Conservation (phyloP, 2,888 invertebrate species). For the Lasiommata megera region DNA sequence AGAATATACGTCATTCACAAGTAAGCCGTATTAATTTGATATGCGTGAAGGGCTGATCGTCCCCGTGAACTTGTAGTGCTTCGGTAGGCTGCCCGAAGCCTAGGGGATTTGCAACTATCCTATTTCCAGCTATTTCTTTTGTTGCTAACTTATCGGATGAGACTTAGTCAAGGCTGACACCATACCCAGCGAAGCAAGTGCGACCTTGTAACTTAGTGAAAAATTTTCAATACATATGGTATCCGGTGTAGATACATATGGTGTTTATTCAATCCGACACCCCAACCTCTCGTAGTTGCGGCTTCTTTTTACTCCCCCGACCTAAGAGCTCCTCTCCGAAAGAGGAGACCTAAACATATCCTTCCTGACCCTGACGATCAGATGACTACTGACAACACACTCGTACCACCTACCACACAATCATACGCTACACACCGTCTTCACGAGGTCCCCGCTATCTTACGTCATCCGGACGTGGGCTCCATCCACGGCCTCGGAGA, state of each 20-base stretch:
- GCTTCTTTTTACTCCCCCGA: too few species aligned
- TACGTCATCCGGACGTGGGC: too few species aligned
- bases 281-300: too few species aligned
- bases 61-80: slow-evolving; percentile 48
- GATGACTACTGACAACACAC: too few species aligned
- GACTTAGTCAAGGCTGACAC: slow-evolving; percentile 21
- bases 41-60: slow-evolving; percentile 45
- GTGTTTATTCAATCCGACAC: too few species aligned
- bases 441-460: too few species aligned
- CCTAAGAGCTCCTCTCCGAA: too few species aligned
- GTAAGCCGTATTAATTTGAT: slow-evolving; percentile 55
- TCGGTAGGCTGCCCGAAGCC: slow-evolving; percentile 49
- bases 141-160: slow-evolving; percentile 21
- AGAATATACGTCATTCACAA: slow-evolving; percentile 31
- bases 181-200: slow-evolving; percentile 11
- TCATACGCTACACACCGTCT: too few species aligned
- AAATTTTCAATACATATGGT: not conserved
- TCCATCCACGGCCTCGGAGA: too few species aligned
- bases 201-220: slow-evolving; percentile 7
- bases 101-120: slow-evolving; percentile 51
- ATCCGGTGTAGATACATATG: not conserved
- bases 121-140: slow-evolving; percentile 44
- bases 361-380: too few species aligned
- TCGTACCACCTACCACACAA: too few species aligned
- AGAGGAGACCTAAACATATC: too few species aligned